Evolutionary conservation across 2,113 vertebrate genomes (phyloP).

Genomic region (Mesembrinibis cayennensis): DNA sequence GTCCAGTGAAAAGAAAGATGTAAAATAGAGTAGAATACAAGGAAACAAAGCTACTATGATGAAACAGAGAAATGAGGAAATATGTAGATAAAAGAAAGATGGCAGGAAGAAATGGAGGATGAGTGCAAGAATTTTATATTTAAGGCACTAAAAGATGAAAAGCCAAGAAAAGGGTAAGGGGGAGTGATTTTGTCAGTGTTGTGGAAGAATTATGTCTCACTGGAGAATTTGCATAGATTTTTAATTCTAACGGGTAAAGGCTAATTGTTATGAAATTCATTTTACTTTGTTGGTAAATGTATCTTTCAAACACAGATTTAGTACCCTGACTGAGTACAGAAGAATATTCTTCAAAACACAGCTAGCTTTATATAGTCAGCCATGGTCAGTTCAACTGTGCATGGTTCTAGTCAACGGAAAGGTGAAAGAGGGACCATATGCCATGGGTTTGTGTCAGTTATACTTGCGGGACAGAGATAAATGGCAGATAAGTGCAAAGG

Average conservation of each 20-base stretch:
- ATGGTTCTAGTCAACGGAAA: background rate
- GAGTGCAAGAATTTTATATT: background rate
- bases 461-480: background rate
- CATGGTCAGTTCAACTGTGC: background rate
- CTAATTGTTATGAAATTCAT: background rate
- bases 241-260: background rate
- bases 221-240: background rate
- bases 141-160: background rate
- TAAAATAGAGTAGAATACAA: background rate
- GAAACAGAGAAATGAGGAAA: background rate
- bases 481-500: background rate
- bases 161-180: background rate
- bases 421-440: background rate
- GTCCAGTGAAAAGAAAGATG: background rate
- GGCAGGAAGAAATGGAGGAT: background rate
- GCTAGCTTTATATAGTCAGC: background rate
- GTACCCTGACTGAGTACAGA: background rate
- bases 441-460: background rate
- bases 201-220: background rate
- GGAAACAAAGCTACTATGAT: background rate
- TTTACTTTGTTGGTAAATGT: background rate
- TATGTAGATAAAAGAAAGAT: background rate
- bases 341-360: background rate
- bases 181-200: background rate
- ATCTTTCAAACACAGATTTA: background rate